Conservation (phyloP, 2,888 invertebrate species). For the Drosophila putrida region DNA sequence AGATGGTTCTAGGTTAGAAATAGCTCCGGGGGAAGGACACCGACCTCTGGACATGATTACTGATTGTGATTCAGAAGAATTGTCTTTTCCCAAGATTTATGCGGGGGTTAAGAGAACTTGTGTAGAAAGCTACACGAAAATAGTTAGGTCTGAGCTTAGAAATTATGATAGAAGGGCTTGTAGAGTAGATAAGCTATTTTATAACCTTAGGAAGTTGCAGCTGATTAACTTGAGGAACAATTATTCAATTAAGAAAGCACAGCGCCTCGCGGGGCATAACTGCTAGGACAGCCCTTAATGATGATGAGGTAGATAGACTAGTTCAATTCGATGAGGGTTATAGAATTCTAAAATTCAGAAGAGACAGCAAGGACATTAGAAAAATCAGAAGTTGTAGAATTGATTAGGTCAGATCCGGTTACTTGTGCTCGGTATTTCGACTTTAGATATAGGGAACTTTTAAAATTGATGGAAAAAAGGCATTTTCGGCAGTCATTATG, state of each 20-base stretch:
- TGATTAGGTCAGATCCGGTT: too few relatives aligned
- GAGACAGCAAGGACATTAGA: too few relatives aligned
- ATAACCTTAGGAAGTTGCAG: background rate
- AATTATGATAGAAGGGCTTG: too few relatives aligned
- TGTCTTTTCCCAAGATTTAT: background rate
- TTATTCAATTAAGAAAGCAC: conserved; percentile 1
- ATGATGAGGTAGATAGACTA: background rate
- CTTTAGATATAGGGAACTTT: too few relatives aligned
- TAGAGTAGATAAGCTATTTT: background rate
- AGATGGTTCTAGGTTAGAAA: background rate
- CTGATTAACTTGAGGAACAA: background rate
- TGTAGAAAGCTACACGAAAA: background rate
- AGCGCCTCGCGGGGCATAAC: background rate
- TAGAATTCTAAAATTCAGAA: conserved; percentile 3
- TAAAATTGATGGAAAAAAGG: too few relatives aligned
- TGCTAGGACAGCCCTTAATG: background rate
- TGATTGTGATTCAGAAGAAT: background rate
- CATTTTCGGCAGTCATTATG: too few relatives aligned
- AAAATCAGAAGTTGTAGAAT: too few relatives aligned
- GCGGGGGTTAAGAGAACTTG: background rate
- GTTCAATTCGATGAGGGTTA: background rate
- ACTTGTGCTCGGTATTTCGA: too few relatives aligned
- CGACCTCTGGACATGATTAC: conserved; percentile 1
- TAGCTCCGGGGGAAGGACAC: conserved; percentile 1
- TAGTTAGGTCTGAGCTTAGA: background rate